These are phyloP conservation scores for Taxidea taxus DNA, from an alignment of 2,113 vertebrate species.

Conservation along the genomic window DNA sequence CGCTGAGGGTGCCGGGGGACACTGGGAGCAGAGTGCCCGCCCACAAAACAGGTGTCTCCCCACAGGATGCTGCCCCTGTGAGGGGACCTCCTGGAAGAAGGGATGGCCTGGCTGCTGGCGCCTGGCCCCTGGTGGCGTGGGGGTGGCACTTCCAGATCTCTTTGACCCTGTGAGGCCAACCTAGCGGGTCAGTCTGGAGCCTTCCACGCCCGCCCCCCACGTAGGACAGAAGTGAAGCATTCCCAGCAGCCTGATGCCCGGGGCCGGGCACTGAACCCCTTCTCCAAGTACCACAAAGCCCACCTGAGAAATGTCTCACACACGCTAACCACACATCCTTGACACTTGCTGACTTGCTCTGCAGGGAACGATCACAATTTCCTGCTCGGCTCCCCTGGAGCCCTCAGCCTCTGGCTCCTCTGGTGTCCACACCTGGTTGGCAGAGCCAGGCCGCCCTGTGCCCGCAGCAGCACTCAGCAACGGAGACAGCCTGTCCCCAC, in stretches of 20 bases:
- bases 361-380: fast-evolving
- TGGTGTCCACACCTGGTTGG: fast-evolving
- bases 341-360: neutral
- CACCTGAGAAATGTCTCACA: neutral
- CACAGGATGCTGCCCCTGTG: fast-evolving
- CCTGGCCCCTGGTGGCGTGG: neutral
- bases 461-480: neutral
- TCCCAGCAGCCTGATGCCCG: neutral
- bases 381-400: neutral
- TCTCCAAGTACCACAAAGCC: neutral
- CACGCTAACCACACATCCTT: fast-evolving
- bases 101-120: no score
- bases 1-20: no score
- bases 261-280: fast-evolving
- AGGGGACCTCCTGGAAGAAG: neutral
- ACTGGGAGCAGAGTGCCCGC: neutral
- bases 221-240: no score
- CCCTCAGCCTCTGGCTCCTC: neutral
- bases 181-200: neutral
- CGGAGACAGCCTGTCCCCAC: neutral
- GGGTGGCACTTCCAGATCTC: neutral
- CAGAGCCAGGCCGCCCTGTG: neutral
- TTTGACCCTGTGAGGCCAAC: neutral
- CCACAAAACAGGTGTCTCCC: neutral
- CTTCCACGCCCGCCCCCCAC: neutral